Evolutionary conservation across 2,888 invertebrate genomes (phyloP), one percentile per base, ranked within the genome.

Genomic region (Caenorhabditis sulstoni): DNA sequence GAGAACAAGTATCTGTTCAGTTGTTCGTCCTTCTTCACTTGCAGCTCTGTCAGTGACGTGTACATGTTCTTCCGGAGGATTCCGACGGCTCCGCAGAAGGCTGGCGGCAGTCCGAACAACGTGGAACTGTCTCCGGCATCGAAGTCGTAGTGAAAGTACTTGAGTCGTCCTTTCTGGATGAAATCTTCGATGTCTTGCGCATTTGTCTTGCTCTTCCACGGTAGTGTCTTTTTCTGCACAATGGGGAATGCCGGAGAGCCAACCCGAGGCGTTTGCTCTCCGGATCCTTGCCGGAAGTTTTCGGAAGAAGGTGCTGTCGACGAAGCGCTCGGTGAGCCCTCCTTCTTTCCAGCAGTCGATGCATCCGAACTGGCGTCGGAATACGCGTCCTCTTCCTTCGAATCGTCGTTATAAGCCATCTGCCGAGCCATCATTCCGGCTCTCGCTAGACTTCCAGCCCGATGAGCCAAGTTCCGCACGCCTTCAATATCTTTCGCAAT

Each of bases 91-190:
- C 98, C 97, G 90, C 96, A 96, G 88, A 99, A 97, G 0, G 98
- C 97, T 88, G 95, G 94, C 0, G 99, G 99, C 70, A 99, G 92
- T 1, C 98, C 99, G 67, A 97, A 96, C 82, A 97, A 92, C 64
- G 96, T 96, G 78, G 94, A 94, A 70, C 94, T 93, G 90, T 98
- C 97, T 74, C 92, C 92, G 22, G 91, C 94, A 7, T 73, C 75
- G 57, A 99, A 93, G 66, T 94, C 94, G 91, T 96, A 99, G 0
- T 97, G 97, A 80, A 99, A 95, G 93, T 98, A 99, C 92, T 99
- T 99, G 59, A 85, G 78, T 18, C 87, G 74, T 29, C 84, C 83
- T 22, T 73, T 76, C 47, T 89, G 85, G 37, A 89, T 77, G 62
- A 89, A 89, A 20, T 62, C 68, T 16, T 88, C 88, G 37, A 89